Evolutionary conservation across 2,113 vertebrate species (phyloP), one percentile per base, ranked within the genome.

Genomic region (Aythya baeri): DNA sequence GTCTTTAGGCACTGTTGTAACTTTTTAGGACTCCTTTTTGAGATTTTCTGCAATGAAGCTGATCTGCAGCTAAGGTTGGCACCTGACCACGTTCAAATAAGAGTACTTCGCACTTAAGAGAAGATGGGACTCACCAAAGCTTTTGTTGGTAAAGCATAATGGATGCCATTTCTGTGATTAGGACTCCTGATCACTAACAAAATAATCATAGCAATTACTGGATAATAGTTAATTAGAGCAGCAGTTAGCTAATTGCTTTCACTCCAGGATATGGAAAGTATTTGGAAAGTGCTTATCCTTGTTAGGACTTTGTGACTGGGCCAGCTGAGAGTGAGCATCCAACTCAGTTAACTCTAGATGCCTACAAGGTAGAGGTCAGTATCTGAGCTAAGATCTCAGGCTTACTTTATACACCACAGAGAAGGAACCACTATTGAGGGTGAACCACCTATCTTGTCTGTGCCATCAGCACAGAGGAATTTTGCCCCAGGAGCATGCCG

Each of bases 321-420:
- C 22, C 38, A 0, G 0, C 7, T 18, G 46, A 57, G 44, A 43
- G 14, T 4, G 5, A 65, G 41, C 23, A 67, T 6, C 36, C 31
- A 23, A 9, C 66, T 59, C 43, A 0, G 15, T 58, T 27, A 63
- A 50, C 62, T 41, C 61, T 26, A 63, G 44, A 7, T 74, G 21
- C 29, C 52, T 31, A 1, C 9, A 20, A 38, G 34, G 68, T 5
- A 38, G 31, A 67, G 57, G 15, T 31, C 27, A 21, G 15, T 9
- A 59, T 26, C 66, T 63, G 57, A 79, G 27, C 11, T 72, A 50
- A 44, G 31, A 75, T 63, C 41, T 94, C 59, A 22, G 20, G 29
- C 46, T 62, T 57, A 10, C 9, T 34, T 54, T 57, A 41, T 63
- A 74, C 52, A 43, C n/a, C 36, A 15, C 11, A 50, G 23, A 82